A percentile compares a stretch with the other conserved stretches of the same genome.
Conservation (phyloP, 2,113 vertebrate genomes). For the Ophiodon elongatus region DNA sequence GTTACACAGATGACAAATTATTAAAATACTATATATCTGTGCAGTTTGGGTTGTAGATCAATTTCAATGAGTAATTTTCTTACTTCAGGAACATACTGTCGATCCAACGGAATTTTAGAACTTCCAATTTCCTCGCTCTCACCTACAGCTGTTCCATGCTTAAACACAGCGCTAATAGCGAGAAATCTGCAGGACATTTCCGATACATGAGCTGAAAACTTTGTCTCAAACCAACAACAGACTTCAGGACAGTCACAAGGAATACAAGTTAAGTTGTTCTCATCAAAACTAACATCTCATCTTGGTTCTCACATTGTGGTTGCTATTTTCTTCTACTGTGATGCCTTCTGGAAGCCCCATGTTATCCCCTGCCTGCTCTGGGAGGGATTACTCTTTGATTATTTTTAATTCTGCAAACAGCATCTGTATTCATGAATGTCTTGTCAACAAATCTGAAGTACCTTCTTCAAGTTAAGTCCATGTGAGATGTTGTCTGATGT, state of each 20-base stretch:
- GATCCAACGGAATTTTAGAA: too few species aligned
- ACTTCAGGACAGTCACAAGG: background rate
- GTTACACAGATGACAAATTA: background rate
- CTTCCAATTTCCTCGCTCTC: too few species aligned
- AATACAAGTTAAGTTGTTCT: background rate
- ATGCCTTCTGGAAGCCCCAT: background rate
- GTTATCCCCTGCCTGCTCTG: background rate
- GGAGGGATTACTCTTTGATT: background rate
- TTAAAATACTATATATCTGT: background rate
- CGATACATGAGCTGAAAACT: background rate
- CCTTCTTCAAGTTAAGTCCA: conserved; percentile 94
- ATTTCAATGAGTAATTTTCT: background rate
- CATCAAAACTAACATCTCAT: background rate
- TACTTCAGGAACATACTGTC: too few species aligned
- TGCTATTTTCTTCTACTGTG: background rate
- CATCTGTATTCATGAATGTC: background rate
- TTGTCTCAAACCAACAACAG: background rate
- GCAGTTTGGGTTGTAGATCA: background rate
- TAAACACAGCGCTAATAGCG: too few species aligned
- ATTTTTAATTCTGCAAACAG: background rate
- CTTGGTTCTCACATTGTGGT: background rate
- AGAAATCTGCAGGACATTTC: background rate
- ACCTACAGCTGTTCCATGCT: too few species aligned
- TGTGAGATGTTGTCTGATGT: conserved; percentile 96
- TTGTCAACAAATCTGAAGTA: conserved; percentile 56